Evolutionary conservation across 2,888 invertebrate genomes (phyloP), one percentile per base, ranked within the genome.

Genomic region (Andrena camellia): DNA sequence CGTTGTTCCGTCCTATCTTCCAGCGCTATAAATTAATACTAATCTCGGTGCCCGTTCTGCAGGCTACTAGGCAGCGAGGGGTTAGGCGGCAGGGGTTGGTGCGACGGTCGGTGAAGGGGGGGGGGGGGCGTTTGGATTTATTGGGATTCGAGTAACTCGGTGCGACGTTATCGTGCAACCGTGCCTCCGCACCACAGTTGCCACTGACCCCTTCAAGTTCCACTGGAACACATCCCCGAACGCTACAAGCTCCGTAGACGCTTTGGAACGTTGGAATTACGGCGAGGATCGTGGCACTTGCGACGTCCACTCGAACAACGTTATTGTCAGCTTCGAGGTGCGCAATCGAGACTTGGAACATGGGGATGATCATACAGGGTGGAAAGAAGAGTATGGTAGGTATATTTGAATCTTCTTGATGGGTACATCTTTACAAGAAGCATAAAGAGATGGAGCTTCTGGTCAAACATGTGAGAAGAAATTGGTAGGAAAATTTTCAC

Each of bases 1-100:
- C 75, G 71, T 78, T 76, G 71, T 78, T 89, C 87, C 79, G 83
- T 87, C 86, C 90, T 87, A 89, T 89, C 89, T 89, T 75, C 88
- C 82, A 81, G 67, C 81, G 86, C 90, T 90, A 89, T 90, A 90
- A 90, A 90, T 90, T 90, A 90, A 90, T 90, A 90, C 86, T 90
- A 90, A 90, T 90, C 90, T 89, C 85, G 86, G 76, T 33, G 79
- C 69, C 78, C 69, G 81, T 82, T 84, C 86, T 85, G 89, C 88
- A 86, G 84, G 84, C 88, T 74, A 72, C 82, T 42, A 52, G 70
- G 60, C 54, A n/a, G 75, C 48, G 68, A 54, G 83, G 82, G 74
- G 81, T 59, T 50, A 63, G 68, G 20, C 57, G 68, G 8, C 57
- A 13, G 23, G 54, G 57, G 29, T 26, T 59, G 71, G 83, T 31